A percentile compares a stretch with the other conserved stretches of the same genome.
Conservation (phyloP, 2,797 vertebrate genomes). For the Catostomus latipinnis region DNA sequence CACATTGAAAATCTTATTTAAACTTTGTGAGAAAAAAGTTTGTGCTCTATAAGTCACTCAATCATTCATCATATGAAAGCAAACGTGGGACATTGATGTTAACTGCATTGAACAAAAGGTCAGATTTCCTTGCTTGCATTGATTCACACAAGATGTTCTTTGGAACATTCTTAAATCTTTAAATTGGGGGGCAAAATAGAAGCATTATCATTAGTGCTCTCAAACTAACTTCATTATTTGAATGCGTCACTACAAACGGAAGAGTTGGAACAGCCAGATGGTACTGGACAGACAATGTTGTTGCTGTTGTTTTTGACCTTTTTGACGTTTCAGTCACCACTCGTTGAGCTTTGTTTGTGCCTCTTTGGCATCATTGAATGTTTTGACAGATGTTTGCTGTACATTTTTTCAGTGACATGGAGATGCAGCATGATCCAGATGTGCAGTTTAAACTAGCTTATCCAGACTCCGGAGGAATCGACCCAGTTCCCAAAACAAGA, state of each 20-base stretch:
- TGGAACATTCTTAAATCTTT: not conserved
- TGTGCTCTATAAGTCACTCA: too few relatives aligned
- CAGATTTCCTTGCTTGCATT: not conserved
- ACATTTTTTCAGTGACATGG: conserved; percentile 62
- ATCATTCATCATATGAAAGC: too few relatives aligned
- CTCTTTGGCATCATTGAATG: conserved; percentile 5
- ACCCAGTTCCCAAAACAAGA: conserved; percentile 37
- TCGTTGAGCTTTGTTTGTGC: conserved; percentile 28
- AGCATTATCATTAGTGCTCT: too few relatives aligned
- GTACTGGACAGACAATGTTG: conserved; percentile 2
- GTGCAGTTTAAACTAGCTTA: conserved; percentile 61
- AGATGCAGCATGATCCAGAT: conserved; percentile 59
- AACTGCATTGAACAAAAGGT: not conserved
- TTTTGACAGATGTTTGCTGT: conserved; percentile 35
- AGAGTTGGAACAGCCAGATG: conserved; percentile 3
- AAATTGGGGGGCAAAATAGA: too few relatives aligned
- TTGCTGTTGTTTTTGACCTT: conserved; percentile 35
- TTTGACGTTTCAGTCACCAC: not conserved
- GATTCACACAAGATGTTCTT: not conserved
- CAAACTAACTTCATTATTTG: conserved; percentile 10
- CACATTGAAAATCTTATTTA: too few relatives aligned
- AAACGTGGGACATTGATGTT: too few relatives aligned
- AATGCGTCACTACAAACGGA: not conserved
- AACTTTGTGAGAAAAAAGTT: too few relatives aligned
- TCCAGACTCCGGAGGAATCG: conserved; percentile 32